Percentiles rank a stretch among this genome's conserved stretches.
phyloP scores from a whole-genome alignment of 2,113 vertebrate genomes.

The Sterna hirundo region DNA sequence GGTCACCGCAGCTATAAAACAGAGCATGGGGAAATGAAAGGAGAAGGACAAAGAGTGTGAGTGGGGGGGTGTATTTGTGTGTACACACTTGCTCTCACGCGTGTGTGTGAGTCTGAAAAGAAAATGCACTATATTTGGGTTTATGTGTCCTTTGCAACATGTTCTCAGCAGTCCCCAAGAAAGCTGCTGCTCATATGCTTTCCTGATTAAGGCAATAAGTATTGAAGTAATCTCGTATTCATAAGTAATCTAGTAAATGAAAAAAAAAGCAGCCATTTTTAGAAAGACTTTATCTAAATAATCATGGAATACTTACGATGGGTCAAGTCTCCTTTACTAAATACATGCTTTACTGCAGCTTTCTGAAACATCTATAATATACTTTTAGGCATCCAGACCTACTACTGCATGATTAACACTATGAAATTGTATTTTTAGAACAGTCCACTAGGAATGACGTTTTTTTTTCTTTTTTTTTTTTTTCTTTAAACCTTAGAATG shows the following conservation, averaged over 20 bases:
- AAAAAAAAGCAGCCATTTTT: background rate
- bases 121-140: constrained; percentile 45
- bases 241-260: constrained; percentile 50
- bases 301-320: background rate
- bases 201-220: constrained; percentile 70
- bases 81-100: rapidly evolving
- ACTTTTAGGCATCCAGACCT: constrained; percentile 7
- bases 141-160: constrained; percentile 57
- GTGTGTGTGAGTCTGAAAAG: background rate
- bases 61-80: background rate
- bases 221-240: constrained; percentile 63
- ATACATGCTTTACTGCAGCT: constrained; percentile 4
- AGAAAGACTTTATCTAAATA: constrained; percentile 27
- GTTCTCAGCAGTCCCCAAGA: constrained; percentile 46
- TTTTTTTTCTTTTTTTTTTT: background rate
- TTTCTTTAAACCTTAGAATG: background rate
- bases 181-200: constrained; percentile 59
- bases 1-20: constrained; percentile 41
- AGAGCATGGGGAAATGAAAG: constrained; percentile 58
- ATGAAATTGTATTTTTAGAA: constrained; percentile 45
- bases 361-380: background rate
- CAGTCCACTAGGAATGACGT: background rate
- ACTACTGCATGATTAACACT: background rate
- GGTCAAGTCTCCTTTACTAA: constrained; percentile 29
- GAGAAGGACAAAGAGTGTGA: background rate